These are phyloP conservation scores for Empidonax traillii DNA, from an alignment of 2,113 vertebrate species.

Conservation along the genomic window DNA sequence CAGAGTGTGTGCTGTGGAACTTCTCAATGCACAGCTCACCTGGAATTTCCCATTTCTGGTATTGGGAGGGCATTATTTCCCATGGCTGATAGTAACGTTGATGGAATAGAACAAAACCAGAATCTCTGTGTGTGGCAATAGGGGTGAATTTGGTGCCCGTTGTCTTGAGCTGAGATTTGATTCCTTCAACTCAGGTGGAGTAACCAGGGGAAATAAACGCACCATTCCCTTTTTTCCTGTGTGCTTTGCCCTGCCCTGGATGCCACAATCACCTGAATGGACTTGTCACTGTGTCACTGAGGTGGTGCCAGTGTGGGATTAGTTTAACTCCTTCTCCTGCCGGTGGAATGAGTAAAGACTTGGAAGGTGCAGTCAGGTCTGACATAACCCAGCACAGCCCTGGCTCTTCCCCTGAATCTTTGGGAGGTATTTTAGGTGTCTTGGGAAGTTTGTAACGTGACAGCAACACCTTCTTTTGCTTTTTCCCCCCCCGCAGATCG, in stretches of 20 bases:
- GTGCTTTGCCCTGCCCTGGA: background rate
- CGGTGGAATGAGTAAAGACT: background rate
- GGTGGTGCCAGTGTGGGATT: background rate
- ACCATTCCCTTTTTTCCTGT: background rate
- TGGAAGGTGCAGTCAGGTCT: background rate
- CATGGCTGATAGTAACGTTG: background rate
- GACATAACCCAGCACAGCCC: background rate
- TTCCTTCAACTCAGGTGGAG: background rate
- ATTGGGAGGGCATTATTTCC: background rate
- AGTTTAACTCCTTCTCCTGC: background rate
- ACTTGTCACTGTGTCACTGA: background rate
- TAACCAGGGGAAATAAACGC: background rate
- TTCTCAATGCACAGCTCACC: background rate
- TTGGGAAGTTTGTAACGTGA: background rate
- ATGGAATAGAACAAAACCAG: background rate
- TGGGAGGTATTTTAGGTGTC: background rate
- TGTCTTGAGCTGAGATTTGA: background rate
- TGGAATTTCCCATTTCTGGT: background rate
- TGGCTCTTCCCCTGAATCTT: background rate
- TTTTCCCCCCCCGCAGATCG: background rate
- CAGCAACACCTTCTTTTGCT: background rate
- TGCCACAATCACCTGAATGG: background rate
- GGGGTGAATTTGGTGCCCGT: background rate
- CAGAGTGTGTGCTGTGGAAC: accelerated
- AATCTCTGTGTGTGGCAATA: background rate